Evolutionary conservation across 2,888 invertebrate genomes (phyloP).

Genomic region (Lasioglossum villosulum): DNA sequence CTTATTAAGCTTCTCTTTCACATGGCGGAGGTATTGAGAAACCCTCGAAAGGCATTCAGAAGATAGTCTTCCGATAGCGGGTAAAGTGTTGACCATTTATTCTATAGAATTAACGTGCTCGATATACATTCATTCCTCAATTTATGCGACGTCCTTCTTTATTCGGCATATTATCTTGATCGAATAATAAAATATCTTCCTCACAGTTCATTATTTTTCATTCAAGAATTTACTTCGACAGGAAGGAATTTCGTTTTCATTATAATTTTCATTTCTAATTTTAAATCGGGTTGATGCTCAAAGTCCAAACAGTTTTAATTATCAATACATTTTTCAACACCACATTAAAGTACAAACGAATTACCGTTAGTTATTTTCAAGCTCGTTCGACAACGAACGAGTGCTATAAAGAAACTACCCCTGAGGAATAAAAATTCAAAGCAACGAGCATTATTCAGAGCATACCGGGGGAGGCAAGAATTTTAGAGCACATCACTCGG

Average conservation of each 20-base stretch:
- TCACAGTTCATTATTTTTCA: no score
- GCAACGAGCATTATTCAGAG: background rate
- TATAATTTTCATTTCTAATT: no score
- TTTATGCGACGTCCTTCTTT: background rate
- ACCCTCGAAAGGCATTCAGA: background rate
- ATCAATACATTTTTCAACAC: no score
- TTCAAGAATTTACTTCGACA: no score
- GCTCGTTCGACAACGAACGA: no score
- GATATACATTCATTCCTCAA: background rate
- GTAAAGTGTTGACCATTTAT: slow-evolving; percentile 3
- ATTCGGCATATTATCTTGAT: background rate
- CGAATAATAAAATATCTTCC: background rate
- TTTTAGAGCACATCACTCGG: background rate
- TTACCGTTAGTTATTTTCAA: no score
- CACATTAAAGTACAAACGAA: no score
- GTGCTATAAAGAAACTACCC: no score
- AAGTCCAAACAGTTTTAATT: no score
- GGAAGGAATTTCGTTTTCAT: no score
- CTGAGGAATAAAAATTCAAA: no score
- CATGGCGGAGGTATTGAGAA: background rate
- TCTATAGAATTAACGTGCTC: background rate
- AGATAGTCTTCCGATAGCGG: background rate
- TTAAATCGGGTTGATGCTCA: no score
- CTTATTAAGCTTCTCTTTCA: slow-evolving; percentile 9
- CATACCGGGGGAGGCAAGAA: background rate